Evolutionary conservation across 1,140 invertebrate genomes (phyloP).

Genomic region (Galendromus occidentalis): DNA sequence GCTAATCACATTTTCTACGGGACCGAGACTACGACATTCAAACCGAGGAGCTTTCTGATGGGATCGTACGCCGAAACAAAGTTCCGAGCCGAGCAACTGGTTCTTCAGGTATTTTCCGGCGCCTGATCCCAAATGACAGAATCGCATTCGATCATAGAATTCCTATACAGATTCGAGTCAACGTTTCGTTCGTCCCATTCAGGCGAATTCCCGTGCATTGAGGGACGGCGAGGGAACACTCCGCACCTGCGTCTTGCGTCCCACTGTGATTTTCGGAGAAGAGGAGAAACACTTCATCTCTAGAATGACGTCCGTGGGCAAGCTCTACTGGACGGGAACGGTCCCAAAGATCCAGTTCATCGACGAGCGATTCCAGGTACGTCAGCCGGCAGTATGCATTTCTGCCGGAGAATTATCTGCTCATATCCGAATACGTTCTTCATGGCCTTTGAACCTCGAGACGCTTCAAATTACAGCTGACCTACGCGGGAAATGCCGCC

Average conservation of each 20-base stretch:
- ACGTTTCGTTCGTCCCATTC: no score
- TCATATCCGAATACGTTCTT: no score
- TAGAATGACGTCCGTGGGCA: constrained; percentile 31
- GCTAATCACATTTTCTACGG: constrained; percentile 26
- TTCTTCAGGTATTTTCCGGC: constrained; percentile 32
- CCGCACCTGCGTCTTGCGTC: constrained; percentile 37
- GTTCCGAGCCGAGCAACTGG: constrained; percentile 35
- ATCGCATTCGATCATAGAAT: no score
- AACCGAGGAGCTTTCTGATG: constrained; percentile 33
- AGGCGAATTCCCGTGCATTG: constrained; percentile 30
- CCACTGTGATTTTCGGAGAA: constrained; percentile 45
- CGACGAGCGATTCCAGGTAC: constrained; percentile 18
- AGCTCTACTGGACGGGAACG: constrained; percentile 21
- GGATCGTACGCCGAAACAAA: constrained; percentile 40
- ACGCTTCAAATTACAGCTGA: no score
- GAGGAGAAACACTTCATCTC: constrained; percentile 40
- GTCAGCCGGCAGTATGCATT: no score
- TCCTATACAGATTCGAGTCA: no score
- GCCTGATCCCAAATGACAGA: no score
- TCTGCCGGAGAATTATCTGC: no score
- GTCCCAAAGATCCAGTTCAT: no score
- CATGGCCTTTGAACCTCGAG: no score
- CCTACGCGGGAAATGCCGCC: constrained; percentile 44
- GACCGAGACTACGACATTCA: constrained; percentile 24
- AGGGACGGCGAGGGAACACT: constrained; percentile 28